Conservation (phyloP, 2,113 vertebrate genomes). For the Geococcyx californianus region DNA sequence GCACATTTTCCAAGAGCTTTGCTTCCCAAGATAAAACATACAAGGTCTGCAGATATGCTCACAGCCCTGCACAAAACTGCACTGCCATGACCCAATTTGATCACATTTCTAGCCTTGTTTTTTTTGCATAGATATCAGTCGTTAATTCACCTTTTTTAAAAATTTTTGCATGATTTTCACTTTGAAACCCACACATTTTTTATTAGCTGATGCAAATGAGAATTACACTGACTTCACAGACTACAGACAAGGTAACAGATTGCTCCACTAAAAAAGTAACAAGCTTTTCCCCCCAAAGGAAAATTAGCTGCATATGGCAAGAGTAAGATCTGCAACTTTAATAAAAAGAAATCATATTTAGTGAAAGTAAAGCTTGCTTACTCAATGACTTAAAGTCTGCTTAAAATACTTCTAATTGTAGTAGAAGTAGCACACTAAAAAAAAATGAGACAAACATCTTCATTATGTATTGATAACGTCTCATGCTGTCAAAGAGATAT, state of each 20-base stretch:
- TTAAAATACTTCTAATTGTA: conserved; percentile 52
- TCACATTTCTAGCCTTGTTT: conserved; percentile 56
- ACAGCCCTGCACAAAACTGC: conserved; percentile 38
- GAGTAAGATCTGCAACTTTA: conserved; percentile 65
- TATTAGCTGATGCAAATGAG: conserved; percentile 69
- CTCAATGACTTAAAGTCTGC: conserved; percentile 46
- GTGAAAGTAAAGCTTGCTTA: conserved; percentile 31
- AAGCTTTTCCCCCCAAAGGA: conserved; percentile 65
- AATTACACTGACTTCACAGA: conserved; percentile 69
- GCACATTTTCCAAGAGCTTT: conserved; percentile 49
- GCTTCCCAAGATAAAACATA: conserved; percentile 48
- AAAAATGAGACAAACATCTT: neutral
- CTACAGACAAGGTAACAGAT: conserved; percentile 73
- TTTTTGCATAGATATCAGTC: conserved; percentile 53
- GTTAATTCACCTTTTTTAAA: conserved; percentile 41
- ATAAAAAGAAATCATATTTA: conserved; percentile 57
- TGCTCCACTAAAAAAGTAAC: conserved; percentile 71
- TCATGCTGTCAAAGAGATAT: conserved; percentile 17
- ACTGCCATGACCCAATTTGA: conserved; percentile 58
- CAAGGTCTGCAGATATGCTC: conserved; percentile 26
- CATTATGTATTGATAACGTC: conserved; percentile 33
- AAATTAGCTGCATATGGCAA: conserved; percentile 71
- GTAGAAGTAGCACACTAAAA: neutral
- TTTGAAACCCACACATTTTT: conserved; percentile 70
- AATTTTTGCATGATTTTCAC: conserved; percentile 65